These are phyloP conservation scores for Mellivora capensis DNA, from an alignment of 2,113 vertebrate genomes.

Conservation along the genomic window DNA sequence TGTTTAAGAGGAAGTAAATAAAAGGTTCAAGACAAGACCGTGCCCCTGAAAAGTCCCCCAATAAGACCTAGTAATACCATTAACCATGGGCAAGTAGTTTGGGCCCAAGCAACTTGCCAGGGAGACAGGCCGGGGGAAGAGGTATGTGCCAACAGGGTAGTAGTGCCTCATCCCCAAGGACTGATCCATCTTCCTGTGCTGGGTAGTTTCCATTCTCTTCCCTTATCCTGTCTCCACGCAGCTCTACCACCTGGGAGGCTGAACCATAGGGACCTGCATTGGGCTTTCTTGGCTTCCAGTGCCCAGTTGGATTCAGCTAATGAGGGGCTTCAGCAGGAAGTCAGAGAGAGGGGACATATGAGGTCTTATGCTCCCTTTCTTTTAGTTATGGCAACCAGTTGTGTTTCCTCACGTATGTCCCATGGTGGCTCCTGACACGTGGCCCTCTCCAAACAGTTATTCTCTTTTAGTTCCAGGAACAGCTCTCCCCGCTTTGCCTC, in stretches of 20 bases:
- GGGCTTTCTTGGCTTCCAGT: not conserved
- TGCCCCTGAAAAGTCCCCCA: not conserved
- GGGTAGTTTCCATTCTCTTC: not conserved
- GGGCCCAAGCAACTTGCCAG: not conserved
- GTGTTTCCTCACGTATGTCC: not conserved
- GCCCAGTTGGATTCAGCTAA: not conserved
- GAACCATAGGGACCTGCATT: not conserved
- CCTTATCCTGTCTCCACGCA: not conserved
- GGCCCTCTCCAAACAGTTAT: not conserved
- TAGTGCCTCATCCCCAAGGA: not conserved
- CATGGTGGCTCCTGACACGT: not conserved
- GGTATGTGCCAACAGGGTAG: rapidly evolving
- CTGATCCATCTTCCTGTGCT: not conserved
- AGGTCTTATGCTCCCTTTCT: not conserved
- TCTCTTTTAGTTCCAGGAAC: not conserved
- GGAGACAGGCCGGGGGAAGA: not conserved
- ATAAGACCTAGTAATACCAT: not conserved
- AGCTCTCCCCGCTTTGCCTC: not conserved
- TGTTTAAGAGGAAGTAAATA: not conserved
- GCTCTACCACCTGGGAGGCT: not conserved
- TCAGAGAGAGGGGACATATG: not conserved
- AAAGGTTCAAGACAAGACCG: not conserved
- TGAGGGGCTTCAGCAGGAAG: not conserved
- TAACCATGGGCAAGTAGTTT: not conserved
- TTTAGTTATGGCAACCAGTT: too few species aligned